Evolutionary conservation across 2,888 invertebrate genomes (phyloP).

Genomic region (Sipunculus nudus): DNA sequence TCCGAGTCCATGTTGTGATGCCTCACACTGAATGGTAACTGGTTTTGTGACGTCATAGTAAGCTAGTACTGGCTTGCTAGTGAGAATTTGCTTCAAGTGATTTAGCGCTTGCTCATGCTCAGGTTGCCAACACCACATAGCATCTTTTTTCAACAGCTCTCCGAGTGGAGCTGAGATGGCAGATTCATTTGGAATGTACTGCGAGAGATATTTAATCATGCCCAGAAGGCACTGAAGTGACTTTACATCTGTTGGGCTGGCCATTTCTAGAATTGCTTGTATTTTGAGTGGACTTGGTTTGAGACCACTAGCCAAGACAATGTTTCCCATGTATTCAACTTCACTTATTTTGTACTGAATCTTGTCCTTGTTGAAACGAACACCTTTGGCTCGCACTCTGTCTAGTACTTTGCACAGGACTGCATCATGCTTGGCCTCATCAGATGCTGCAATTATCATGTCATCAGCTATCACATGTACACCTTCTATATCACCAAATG

Average conservation of each 20-base stretch:
- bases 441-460: conserved; percentile 31
- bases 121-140: conserved; percentile 8
- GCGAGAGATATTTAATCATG: conserved; percentile 31
- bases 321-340: conserved; percentile 34
- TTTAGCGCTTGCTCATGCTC: too few species aligned
- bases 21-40: conserved; percentile 22
- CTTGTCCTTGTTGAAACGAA: conserved; percentile 36
- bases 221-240: conserved; percentile 26
- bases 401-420: conserved; percentile 30
- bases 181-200: conserved; percentile 37
- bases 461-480: conserved; percentile 32
- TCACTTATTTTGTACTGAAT: conserved; percentile 18
- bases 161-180: conserved; percentile 31
- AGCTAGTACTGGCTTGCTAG: conserved; percentile 30
- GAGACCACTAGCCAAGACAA: conserved; percentile 29
- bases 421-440: conserved; percentile 33
- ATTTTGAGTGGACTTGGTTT: conserved; percentile 30
- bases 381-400: conserved; percentile 18
- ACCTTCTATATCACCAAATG: conserved; percentile 26
- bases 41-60: conserved; percentile 24
- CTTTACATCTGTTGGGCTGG: conserved; percentile 25
- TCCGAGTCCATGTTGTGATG: conserved; percentile 28
- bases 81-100: too few species aligned
- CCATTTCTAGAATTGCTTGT: conserved; percentile 34
- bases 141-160: conserved; percentile 26